Evolutionary conservation across 92 coral and sea anemone genomes (phyloP), one percentile per base, ranked within the genome.

Genomic region (Ricordea florida): DNA sequence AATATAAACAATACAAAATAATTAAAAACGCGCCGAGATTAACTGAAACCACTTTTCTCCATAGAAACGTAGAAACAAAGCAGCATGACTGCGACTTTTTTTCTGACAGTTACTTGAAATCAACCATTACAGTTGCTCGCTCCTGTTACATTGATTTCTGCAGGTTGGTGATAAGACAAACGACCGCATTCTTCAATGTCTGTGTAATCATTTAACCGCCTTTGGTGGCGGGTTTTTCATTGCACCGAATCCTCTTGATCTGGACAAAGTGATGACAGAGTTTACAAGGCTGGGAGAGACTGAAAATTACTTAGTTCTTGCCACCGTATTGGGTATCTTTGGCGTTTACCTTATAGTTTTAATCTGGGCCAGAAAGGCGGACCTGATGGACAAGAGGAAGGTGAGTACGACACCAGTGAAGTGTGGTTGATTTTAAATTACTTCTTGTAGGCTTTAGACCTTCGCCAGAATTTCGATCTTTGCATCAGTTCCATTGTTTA

Each of bases 161-260:
- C 22, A 66, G 73, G 73, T 66, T 17, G 73, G 73, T 5, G 45
- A 49, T 66, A 59, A 66, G n/a, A 66, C 73, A 30, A 66, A 66
- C 59, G 79, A 89, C 10, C 21, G 53, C 14, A 72, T 46, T 42
- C 87, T 90, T 26, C 96, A 90, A 1, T 90, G 96, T 44, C 78
- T 78, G 2, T 90, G 96, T 48, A 90, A 72, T 29, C 96, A 90
- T 52, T 72, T 90, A 5, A 85, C 96, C 6, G 82, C 92, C 29
- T 90, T 90, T 82, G 96, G 92, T 7, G 96, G 96, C 1, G 96
- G 87, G 47, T 86, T 90, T 78, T 56, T 90, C 21, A 87, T 90
- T 18, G 96, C 96, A 5, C 96, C 96, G 16, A 90, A 82, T 48
- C 89, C 96, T 24, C 81, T 90, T 55, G 96, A 90, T 30, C 82